Percentiles rank a stretch among this genome's conserved stretches.
These are phyloP conservation scores for Cryptocephalus primarius DNA, from an alignment of 2,888 invertebrate genomes.

Conservation along the genomic window DNA sequence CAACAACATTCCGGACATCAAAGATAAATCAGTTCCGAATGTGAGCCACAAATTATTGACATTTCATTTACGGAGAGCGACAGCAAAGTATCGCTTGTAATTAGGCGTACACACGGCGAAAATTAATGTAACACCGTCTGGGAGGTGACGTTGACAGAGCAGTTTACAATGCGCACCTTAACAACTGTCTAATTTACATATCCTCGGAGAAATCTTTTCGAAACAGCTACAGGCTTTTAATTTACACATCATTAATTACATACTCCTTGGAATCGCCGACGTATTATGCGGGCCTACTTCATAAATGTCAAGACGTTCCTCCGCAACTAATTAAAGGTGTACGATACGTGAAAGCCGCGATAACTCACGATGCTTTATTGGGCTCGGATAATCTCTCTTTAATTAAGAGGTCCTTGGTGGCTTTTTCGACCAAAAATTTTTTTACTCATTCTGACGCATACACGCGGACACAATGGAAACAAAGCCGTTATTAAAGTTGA, in stretches of 20 bases:
- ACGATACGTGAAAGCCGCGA: constrained; percentile 30
- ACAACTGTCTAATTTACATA: constrained; percentile 38
- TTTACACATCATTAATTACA: constrained; percentile 35
- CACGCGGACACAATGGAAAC: too few relatives aligned
- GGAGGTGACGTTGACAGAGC: constrained; percentile 32
- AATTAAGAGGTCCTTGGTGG: constrained; percentile 26
- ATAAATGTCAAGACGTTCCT: constrained; percentile 32
- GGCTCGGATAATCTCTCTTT: constrained; percentile 18
- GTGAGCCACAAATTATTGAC: constrained; percentile 6
- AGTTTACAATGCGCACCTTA: constrained; percentile 34
- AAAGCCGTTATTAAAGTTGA: too few relatives aligned
- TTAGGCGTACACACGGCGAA: constrained; percentile 21
- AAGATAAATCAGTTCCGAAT: not conserved
- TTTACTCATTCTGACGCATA: too few relatives aligned
- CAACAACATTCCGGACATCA: too few relatives aligned
- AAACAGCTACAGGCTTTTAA: constrained; percentile 36
- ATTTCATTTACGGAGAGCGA: constrained; percentile 12
- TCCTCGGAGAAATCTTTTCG: constrained; percentile 35
- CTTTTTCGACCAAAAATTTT: too few relatives aligned
- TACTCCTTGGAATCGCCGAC: constrained; percentile 20
- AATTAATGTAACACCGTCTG: constrained; percentile 25
- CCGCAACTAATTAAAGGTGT: constrained; percentile 35
- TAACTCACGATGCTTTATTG: constrained; percentile 30
- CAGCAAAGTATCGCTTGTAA: constrained; percentile 22
- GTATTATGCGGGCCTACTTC: constrained; percentile 20